These are phyloP conservation scores for Drosophila kikkawai DNA, from an alignment of 1,140 invertebrate species.

Conservation along the genomic window DNA sequence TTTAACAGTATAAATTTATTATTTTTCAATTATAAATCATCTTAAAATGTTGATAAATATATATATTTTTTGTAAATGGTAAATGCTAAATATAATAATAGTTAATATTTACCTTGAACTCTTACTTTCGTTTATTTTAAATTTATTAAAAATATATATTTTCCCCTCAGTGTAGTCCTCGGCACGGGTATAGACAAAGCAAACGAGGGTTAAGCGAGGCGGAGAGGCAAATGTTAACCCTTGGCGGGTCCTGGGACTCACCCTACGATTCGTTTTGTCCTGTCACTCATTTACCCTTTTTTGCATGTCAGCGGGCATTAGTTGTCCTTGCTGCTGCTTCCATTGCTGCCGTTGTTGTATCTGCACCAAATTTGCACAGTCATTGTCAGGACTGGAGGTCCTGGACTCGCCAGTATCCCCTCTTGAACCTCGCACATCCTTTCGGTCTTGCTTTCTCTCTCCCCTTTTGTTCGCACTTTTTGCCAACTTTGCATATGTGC, in stretches of 20 bases:
- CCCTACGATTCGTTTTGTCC: slow-evolving; percentile 45
- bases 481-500: slow-evolving; percentile 81
- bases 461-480: slow-evolving; percentile 69
- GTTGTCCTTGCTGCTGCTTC: slow-evolving; percentile 56
- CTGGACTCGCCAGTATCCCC: slow-evolving; percentile 22
- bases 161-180: slow-evolving; percentile 4
- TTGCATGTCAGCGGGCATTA: slow-evolving; percentile 82
- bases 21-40: not conserved
- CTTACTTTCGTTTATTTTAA: not conserved
- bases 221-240: slow-evolving; percentile 41
- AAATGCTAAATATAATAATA: not conserved
- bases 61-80: no score
- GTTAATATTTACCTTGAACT: no score
- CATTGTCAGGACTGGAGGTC: slow-evolving; percentile 66
- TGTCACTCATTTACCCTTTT: slow-evolving; percentile 82
- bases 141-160: not conserved
- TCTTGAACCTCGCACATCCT: slow-evolving; percentile 41
- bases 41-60: not conserved
- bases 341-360: slow-evolving; percentile 42
- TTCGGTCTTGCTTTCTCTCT: slow-evolving; percentile 36
- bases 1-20: not conserved
- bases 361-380: slow-evolving; percentile 81
- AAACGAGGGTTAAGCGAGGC: slow-evolving; percentile 39
- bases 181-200: slow-evolving; percentile 33
- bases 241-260: slow-evolving; percentile 28